Conservation (phyloP, 2,797 vertebrate species). For the Aldrovandia affinis region DNA sequence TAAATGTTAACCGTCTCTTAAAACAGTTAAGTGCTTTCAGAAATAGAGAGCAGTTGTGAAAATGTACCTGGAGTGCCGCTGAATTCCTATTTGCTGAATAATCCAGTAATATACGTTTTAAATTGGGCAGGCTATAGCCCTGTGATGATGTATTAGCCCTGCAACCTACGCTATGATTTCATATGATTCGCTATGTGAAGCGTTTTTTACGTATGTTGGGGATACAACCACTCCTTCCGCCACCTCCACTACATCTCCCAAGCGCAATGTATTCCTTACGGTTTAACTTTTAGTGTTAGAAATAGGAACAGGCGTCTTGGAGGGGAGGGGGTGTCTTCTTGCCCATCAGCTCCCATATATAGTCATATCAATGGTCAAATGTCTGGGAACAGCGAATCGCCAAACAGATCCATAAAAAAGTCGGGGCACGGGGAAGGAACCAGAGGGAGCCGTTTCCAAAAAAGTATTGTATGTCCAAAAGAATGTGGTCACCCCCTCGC, state of each 20-base stretch:
- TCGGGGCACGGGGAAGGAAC: conserved; percentile 57
- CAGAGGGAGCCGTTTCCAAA: conserved; percentile 81
- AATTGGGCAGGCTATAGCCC: too few species aligned
- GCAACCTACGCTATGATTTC: background rate
- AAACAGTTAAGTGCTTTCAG: too few species aligned
- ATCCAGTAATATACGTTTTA: too few species aligned
- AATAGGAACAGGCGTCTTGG: conserved; percentile 61
- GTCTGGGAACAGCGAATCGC: conserved; percentile 82
- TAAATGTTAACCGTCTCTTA: too few species aligned
- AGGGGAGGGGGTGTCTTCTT: conserved; percentile 52
- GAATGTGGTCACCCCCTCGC: conserved; percentile 81
- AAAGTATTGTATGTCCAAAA: conserved; percentile 85
- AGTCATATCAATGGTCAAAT: conserved; percentile 83
- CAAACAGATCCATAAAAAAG: conserved; percentile 71
- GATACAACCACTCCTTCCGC: background rate
- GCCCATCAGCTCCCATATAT: conserved; percentile 83
- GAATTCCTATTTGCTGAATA: conserved; percentile 39
- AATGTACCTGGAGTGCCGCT: background rate
- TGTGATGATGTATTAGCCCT: background rate
- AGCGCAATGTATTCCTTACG: conserved; percentile 40
- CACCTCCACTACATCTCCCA: background rate
- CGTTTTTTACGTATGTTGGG: background rate
- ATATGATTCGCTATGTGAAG: background rate
- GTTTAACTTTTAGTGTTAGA: conserved; percentile 58
- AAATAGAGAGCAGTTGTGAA: too few species aligned